A percentile compares a stretch with the other conserved stretches of the same genome.
These are phyloP conservation scores for Palloptera scutellata DNA, from an alignment of 2,888 invertebrate species.

Conservation along the genomic window DNA sequence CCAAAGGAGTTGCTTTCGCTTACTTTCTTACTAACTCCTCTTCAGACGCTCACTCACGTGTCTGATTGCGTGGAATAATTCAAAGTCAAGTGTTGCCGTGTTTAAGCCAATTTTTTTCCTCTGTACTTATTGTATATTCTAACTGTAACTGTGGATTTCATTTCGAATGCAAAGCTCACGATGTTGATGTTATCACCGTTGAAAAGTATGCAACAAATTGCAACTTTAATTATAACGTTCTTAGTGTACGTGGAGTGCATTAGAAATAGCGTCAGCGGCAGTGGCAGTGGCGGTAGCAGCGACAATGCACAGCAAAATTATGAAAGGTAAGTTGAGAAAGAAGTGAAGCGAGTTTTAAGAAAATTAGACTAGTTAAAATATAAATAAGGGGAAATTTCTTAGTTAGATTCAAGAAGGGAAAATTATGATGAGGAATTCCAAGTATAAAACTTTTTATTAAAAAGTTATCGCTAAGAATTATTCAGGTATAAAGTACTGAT, in stretches of 20 bases:
- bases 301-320: slow-evolving; percentile 39
- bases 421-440: too few species aligned
- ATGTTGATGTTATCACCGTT: slow-evolving; percentile 40
- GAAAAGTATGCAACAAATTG: slow-evolving; percentile 60
- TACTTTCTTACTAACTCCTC: too few species aligned
- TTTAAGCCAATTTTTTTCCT: slow-evolving; percentile 15
- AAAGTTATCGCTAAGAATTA: too few species aligned
- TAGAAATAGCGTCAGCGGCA: slow-evolving; percentile 53
- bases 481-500: too few species aligned
- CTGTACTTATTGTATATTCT: slow-evolving; percentile 14
- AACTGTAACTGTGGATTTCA: background rate
- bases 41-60: too few species aligned
- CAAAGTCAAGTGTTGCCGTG: slow-evolving; percentile 30
- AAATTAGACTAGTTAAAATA: too few species aligned
- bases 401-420: too few species aligned
- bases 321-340: slow-evolving; percentile 50
- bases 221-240: slow-evolving; percentile 63
- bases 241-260: slow-evolving; percentile 59
- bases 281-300: slow-evolving; percentile 31
- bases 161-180: slow-evolving; percentile 2
- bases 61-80: slow-evolving; percentile 34
- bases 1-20: too few species aligned
- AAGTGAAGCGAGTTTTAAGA: too few species aligned
- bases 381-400: too few species aligned
- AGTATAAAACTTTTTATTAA: too few species aligned